Evolutionary conservation across 2,888 invertebrate genomes (phyloP).

Genomic region (Hipparchia sbordonii): DNA sequence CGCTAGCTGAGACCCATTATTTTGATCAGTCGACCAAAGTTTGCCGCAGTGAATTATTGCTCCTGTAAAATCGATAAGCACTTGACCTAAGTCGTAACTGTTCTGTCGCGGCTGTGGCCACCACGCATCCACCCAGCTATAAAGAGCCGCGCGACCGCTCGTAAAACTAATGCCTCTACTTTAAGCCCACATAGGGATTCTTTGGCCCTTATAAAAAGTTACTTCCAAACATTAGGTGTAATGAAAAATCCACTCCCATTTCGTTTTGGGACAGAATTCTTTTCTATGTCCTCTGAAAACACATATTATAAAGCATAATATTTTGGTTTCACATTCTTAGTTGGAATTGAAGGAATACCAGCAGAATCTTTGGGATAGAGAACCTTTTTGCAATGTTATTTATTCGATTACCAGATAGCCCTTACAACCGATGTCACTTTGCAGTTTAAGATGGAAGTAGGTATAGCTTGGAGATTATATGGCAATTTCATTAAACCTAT

Average conservation of each 20-base stretch:
- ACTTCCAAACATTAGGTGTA: constrained; percentile 31
- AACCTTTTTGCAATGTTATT: too few species aligned
- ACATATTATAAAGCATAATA: too few species aligned
- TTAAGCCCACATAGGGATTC: constrained; percentile 34
- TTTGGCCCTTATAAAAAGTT: constrained; percentile 35
- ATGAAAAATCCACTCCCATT: constrained; percentile 19
- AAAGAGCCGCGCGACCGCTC: constrained; percentile 32
- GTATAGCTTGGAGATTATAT: too few species aligned
- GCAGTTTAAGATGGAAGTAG: too few species aligned
- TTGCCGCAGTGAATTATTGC: constrained; percentile 21
- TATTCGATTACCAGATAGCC: too few species aligned
- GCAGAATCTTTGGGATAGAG: too few species aligned
- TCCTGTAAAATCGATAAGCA: constrained; percentile 31
- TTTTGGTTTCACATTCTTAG: too few species aligned
- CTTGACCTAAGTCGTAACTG: constrained; percentile 32
- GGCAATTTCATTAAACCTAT: too few species aligned
- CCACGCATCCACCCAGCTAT: constrained; percentile 25
- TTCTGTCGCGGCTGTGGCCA: constrained; percentile 15
- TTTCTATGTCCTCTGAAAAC: too few species aligned
- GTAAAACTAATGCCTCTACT: constrained; percentile 38
- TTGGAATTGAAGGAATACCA: too few species aligned
- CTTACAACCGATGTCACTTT: too few species aligned
- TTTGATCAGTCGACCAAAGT: constrained; percentile 13
- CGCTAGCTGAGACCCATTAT: neutral
- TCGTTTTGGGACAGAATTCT: constrained; percentile 14